Evolutionary conservation across 2,113 vertebrate genomes (phyloP).

Genomic region (Syngnathoides biaculeatus): DNA sequence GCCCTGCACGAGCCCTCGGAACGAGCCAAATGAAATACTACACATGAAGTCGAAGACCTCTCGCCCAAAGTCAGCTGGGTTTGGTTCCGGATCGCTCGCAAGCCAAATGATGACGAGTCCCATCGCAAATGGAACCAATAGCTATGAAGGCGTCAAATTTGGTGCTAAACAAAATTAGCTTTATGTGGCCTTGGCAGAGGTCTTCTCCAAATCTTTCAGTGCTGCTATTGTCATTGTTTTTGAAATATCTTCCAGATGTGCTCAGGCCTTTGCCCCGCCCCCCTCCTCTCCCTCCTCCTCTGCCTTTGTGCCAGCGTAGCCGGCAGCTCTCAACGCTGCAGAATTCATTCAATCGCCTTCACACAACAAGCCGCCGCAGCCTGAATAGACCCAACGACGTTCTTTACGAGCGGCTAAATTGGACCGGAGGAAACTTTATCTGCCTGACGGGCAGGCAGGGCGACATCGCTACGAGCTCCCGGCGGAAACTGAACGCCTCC

Average conservation of each 20-base stretch:
- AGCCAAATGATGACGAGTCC: no score
- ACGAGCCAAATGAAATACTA: neutral
- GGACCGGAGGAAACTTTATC: constrained; percentile 10
- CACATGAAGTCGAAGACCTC: neutral
- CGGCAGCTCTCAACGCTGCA: constrained; percentile 11
- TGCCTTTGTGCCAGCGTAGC: constrained; percentile 5
- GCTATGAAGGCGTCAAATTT: no score
- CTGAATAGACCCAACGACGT: constrained; percentile 4
- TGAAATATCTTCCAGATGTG: constrained; percentile 32
- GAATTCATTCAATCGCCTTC: constrained; percentile 1
- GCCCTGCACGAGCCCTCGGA: neutral
- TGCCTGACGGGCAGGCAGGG: constrained; percentile 24
- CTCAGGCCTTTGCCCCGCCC: constrained; percentile 21
- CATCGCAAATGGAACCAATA: no score
- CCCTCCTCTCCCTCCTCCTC: neutral
- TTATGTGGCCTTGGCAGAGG: neutral
- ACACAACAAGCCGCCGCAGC: neutral
- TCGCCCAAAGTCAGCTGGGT: no score
- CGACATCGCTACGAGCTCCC: constrained; percentile 33
- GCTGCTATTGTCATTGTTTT: constrained; percentile 13
- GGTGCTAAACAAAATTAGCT: neutral
- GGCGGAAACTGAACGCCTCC: constrained; percentile 17
- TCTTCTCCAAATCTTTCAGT: neutral
- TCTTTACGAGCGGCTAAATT: neutral
- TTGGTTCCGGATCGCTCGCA: no score